Evolutionary conservation across 1,140 invertebrate species (phyloP).

Genomic region (Diachasma alloeum): DNA sequence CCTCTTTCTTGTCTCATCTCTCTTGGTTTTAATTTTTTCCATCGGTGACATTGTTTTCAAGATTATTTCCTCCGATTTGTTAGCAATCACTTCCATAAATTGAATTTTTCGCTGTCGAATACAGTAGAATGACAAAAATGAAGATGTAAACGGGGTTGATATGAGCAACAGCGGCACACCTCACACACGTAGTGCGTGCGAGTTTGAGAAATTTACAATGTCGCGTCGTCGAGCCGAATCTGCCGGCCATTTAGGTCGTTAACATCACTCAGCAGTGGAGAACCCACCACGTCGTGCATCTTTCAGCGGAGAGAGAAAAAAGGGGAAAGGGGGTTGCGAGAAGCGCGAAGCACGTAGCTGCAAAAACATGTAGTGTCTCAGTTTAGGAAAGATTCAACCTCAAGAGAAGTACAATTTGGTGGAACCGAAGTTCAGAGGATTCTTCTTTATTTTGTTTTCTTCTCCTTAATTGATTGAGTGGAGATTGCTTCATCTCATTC

Average conservation of each 20-base stretch:
- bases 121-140: neutral
- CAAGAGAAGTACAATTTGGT: no score
- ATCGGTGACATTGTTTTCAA: neutral
- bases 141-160: neutral
- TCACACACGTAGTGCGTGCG: neutral
- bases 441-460: no score
- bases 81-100: no score
- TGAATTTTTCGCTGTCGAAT: neutral
- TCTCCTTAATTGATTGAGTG: no score
- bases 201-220: constrained; percentile 1
- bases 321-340: constrained; percentile 26
- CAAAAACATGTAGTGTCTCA: neutral
- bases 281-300: neutral
- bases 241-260: constrained; percentile 31
- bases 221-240: constrained; percentile 18
- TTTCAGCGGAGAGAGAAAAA: constrained; percentile 4
- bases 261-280: constrained; percentile 27
- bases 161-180: neutral
- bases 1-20: neutral
- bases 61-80: neutral
- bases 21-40: neutral
- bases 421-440: no score
- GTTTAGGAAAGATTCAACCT: neutral
- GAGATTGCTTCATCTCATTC: no score
- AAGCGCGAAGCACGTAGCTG: constrained; percentile 12